These are phyloP conservation scores for Cephus nigrinus DNA, from an alignment of 2,888 invertebrate species.

Conservation along the genomic window DNA sequence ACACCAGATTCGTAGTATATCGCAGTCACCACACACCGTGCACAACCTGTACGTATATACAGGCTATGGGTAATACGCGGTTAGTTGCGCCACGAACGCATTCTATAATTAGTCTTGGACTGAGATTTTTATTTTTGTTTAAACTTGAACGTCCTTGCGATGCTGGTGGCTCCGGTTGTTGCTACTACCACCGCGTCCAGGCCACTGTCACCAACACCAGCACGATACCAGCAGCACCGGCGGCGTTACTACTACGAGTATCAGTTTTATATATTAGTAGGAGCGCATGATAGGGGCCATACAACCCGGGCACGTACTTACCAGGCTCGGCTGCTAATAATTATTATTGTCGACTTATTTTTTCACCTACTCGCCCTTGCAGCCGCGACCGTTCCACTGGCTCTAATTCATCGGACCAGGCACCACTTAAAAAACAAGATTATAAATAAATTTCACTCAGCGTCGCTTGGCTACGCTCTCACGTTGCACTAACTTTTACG, in stretches of 20 bases:
- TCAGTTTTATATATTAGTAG: background rate
- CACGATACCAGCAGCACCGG: background rate
- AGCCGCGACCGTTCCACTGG: conserved; percentile 15
- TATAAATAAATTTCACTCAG: conserved; percentile 20
- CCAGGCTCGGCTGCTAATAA: conserved; percentile 29
- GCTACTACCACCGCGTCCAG: background rate
- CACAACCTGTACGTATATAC: background rate
- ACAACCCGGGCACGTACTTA: background rate
- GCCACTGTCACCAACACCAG: background rate
- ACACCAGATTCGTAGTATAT: background rate
- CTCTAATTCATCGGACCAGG: conserved; percentile 35
- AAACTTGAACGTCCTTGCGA: conserved; percentile 64
- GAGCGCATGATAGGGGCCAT: background rate
- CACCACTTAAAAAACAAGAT: conserved; percentile 27
- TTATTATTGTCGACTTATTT: conserved; percentile 49
- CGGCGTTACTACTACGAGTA: background rate
- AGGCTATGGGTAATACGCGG: background rate
- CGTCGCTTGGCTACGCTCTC: background rate
- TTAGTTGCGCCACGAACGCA: conserved; percentile 41
- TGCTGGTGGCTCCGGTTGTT: conserved; percentile 13
- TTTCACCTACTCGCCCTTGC: conserved; percentile 42
- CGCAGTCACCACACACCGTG: background rate
- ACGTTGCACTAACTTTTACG: background rate
- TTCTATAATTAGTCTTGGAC: conserved; percentile 62
- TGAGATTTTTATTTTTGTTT: conserved; percentile 63